Evolutionary conservation across 2,113 vertebrate genomes (phyloP).

Genomic region (Melanostigma gelatinosum): DNA sequence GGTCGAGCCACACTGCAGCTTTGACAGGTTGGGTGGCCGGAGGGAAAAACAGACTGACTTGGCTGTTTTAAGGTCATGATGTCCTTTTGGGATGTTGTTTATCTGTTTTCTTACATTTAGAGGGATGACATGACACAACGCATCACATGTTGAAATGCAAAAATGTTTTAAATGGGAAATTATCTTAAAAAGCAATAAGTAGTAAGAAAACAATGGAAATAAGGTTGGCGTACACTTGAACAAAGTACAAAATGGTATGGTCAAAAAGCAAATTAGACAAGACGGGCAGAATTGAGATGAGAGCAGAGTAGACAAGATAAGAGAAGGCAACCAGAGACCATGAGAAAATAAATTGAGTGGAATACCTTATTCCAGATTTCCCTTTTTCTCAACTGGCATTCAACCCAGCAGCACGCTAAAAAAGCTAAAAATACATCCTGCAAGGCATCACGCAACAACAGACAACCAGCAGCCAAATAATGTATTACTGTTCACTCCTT

Average conservation of each 20-base stretch:
- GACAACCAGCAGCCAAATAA: constrained; percentile 28
- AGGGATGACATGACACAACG: constrained; percentile 20
- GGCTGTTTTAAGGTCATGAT: constrained; percentile 71
- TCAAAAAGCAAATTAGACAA: constrained; percentile 34
- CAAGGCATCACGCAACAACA: constrained; percentile 17
- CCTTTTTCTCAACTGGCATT: constrained; percentile 25
- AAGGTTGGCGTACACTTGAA: constrained; percentile 1
- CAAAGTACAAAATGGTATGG: constrained; percentile 21
- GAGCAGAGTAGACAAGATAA: constrained; percentile 9
- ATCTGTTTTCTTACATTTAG: constrained; percentile 52
- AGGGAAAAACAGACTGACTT: constrained; percentile 66
- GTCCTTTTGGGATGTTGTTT: constrained; percentile 61
- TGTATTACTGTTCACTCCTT: constrained; percentile 27
- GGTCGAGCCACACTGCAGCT: constrained; percentile 70
- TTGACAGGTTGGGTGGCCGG: constrained; percentile 73
- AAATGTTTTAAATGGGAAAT: constrained; percentile 11
- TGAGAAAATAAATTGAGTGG: constrained; percentile 29
- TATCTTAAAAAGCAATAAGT: neutral
- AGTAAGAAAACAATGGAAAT: constrained; percentile 1
- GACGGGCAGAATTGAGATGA: constrained; percentile 30
- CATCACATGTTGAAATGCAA: neutral
- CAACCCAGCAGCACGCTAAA: neutral
- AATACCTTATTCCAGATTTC: constrained; percentile 30
- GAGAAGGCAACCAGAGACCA: neutral
- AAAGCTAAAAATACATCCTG: constrained; percentile 30